Evolutionary conservation across 2,888 invertebrate species (phyloP).

Genomic region (Drepana falcataria): DNA sequence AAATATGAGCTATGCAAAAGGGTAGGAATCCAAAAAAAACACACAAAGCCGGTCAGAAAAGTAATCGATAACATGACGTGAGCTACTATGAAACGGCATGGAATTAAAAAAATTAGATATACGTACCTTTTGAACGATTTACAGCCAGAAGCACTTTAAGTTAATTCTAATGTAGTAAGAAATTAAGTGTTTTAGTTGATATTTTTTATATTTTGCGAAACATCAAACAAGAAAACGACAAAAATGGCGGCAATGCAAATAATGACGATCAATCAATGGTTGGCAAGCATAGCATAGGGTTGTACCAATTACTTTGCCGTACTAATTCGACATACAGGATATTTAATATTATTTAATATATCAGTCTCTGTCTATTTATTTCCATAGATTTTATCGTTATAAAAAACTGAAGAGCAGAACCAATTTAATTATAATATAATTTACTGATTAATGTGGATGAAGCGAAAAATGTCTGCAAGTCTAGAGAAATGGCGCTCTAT

Average conservation of each 20-base stretch:
- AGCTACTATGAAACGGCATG: constrained; percentile 7
- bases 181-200: neutral
- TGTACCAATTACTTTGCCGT: neutral
- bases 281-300: neutral
- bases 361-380: too few relatives aligned
- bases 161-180: neutral
- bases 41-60: constrained; percentile 20
- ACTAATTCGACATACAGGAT: too few relatives aligned
- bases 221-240: constrained; percentile 28
- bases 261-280: neutral
- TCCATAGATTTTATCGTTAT: too few relatives aligned
- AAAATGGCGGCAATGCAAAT: constrained; percentile 59
- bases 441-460: too few relatives aligned
- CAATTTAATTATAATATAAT: too few relatives aligned
- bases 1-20: too few relatives aligned
- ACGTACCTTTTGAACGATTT: neutral
- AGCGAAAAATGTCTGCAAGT: too few relatives aligned
- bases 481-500: too few relatives aligned
- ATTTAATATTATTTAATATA: too few relatives aligned
- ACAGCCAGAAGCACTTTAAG: neutral
- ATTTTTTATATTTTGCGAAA: constrained; percentile 17
- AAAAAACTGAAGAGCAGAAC: too few relatives aligned
- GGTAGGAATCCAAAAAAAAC: too few relatives aligned
- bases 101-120: constrained; percentile 6
- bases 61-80: constrained; percentile 44